These are phyloP conservation scores for Electrona antarctica DNA, from an alignment of 2,113 vertebrate genomes.

Conservation along the genomic window DNA sequence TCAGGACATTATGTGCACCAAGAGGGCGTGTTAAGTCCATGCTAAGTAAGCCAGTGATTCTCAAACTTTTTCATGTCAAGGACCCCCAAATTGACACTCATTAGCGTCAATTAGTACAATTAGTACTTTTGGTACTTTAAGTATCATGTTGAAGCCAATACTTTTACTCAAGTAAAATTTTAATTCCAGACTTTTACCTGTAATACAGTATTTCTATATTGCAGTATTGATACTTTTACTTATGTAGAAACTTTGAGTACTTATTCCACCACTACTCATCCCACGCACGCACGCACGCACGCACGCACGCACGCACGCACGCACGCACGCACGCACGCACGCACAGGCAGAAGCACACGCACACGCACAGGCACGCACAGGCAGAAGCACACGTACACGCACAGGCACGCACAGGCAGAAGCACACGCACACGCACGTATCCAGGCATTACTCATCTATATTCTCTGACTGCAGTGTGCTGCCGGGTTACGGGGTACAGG, in stretches of 20 bases:
- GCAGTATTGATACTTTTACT: too few relatives aligned
- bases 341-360: not conserved
- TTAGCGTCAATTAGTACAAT: too few relatives aligned
- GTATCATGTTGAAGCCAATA: too few relatives aligned
- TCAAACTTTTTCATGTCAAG: too few relatives aligned
- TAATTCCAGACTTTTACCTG: too few relatives aligned
- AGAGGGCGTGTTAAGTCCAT: conserved; percentile 26
- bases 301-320: not conserved
- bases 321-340: conserved; percentile 3
- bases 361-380: not conserved
- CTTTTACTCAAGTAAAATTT: too few relatives aligned
- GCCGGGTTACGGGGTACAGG: too few relatives aligned
- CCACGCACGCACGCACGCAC: not conserved
- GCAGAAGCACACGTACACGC: not conserved
- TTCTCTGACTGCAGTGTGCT: not conserved
- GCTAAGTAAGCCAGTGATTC: not conserved
- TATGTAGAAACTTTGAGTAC: too few relatives aligned
- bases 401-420: not conserved
- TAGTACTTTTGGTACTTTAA: too few relatives aligned
- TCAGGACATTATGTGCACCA: conserved; percentile 30
- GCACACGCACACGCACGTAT: not conserved
- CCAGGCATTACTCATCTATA: conserved; percentile 18
- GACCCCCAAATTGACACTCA: too few relatives aligned
- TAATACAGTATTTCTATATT: too few relatives aligned
- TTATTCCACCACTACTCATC: too few relatives aligned